These are phyloP conservation scores for Blomia tropicalis DNA, from an alignment of 2,888 invertebrate species.

Conservation along the genomic window DNA sequence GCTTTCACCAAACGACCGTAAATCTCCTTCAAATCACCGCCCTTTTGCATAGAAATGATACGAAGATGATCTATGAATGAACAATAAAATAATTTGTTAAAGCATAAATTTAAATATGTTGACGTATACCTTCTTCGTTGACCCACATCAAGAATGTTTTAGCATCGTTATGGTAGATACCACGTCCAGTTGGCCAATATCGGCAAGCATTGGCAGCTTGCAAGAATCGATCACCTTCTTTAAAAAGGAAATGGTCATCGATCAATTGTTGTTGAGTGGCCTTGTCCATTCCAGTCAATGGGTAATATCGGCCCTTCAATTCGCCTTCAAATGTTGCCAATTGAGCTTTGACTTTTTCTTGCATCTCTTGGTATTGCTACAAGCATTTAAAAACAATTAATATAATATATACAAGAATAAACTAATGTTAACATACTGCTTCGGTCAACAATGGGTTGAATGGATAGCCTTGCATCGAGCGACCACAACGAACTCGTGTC, in stretches of 20 bases:
- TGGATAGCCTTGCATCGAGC: conserved; percentile 69
- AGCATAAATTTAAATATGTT: background rate
- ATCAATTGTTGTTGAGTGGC: conserved; percentile 87
- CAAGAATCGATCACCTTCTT: conserved; percentile 59
- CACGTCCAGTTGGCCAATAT: conserved; percentile 91
- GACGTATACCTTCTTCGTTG: conserved; percentile 40
- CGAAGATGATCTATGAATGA: conserved; percentile 37
- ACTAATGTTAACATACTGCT: conserved; percentile 39
- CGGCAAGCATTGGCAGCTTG: conserved; percentile 87
- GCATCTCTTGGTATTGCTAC: conserved; percentile 87
- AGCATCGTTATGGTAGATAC: conserved; percentile 64
- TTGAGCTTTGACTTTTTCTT: conserved; percentile 47
- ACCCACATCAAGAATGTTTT: conserved; percentile 42
- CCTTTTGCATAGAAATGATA: conserved; percentile 42
- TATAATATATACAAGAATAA: background rate
- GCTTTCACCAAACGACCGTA: conserved; percentile 73
- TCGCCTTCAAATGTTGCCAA: conserved; percentile 62
- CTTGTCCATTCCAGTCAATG: conserved; percentile 88
- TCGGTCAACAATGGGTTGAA: conserved; percentile 95
- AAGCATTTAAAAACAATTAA: conserved; percentile 7
- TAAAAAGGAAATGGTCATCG: conserved; percentile 95
- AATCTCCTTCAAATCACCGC: conserved; percentile 42
- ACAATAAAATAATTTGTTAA: background rate
- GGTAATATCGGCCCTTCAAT: conserved; percentile 84
- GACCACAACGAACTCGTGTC: conserved; percentile 88